Conservation (phyloP, 2,113 vertebrate genomes). For the Perccottus glenii region DNA sequence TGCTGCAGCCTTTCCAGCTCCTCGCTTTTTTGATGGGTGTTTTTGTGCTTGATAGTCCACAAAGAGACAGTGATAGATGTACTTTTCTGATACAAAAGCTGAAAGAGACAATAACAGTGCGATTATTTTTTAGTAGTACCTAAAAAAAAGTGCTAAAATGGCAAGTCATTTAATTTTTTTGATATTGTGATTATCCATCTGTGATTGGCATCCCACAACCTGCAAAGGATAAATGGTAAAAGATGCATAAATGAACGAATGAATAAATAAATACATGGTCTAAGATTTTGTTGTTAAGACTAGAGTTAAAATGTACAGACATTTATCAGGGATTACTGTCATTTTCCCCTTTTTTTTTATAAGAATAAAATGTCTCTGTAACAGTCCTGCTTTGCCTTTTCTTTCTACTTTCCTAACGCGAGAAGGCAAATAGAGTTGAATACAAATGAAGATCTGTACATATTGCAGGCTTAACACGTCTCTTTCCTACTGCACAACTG, state of each 20-base stretch:
- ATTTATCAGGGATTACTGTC: neutral
- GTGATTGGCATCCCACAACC: too few relatives aligned
- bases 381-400: neutral
- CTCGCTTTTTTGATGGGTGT: constrained; percentile 6
- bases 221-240: too few relatives aligned
- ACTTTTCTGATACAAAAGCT: neutral
- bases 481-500: neutral
- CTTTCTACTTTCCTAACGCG: neutral
- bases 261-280: too few relatives aligned
- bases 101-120: neutral
- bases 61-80: neutral
- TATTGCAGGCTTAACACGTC: neutral
- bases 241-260: too few relatives aligned
- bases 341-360: neutral
- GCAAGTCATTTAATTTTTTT: too few relatives aligned
- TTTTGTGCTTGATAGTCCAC: neutral
- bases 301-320: neutral
- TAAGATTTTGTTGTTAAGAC: too few relatives aligned
- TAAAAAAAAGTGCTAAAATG: neutral
- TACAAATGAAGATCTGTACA: constrained; percentile 18
- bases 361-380: neutral
- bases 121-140: neutral
- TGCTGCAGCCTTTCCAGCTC: constrained; percentile 5
- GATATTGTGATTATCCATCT: too few relatives aligned
- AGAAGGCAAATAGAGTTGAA: constrained; percentile 24